These are phyloP conservation scores for Erythrocercus mccallii DNA, from an alignment of 2,113 vertebrate species.

Conservation along the genomic window DNA sequence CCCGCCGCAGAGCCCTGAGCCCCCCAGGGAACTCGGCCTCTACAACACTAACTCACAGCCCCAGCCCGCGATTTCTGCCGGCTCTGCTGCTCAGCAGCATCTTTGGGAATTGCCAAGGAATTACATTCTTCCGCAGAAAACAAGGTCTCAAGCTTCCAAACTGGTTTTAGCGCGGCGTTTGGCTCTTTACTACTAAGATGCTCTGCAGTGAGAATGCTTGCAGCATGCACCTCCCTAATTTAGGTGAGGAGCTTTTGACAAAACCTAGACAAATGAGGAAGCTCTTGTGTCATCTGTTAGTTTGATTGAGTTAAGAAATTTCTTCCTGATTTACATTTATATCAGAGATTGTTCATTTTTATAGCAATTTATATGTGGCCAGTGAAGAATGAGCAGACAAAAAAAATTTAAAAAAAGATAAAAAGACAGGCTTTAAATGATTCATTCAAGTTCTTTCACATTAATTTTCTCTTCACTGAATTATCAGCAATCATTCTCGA, in stretches of 20 bases:
- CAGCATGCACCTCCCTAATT: not conserved
- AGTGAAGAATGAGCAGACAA: not conserved
- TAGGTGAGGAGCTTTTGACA: not conserved
- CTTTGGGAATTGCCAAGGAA: not conserved
- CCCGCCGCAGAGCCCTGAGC: not conserved
- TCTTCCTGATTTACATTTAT: not conserved
- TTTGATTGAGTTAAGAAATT: not conserved
- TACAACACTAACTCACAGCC: too few species aligned
- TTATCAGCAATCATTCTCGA: not conserved
- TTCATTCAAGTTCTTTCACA: not conserved
- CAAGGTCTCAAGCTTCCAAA: not conserved
- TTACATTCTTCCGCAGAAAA: not conserved
- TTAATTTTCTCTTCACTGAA: conserved; percentile 1
- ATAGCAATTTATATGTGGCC: not conserved
- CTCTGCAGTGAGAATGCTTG: not conserved
- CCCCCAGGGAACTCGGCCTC: not conserved
- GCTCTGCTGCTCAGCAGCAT: not conserved
- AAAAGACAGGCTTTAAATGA: not conserved
- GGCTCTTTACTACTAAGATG: not conserved
- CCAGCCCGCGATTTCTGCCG: not conserved
- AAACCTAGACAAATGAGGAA: not conserved
- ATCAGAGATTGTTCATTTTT: not conserved
- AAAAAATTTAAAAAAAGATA: not conserved
- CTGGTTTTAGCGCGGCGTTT: not conserved
- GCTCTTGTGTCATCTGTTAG: not conserved